Base-by-base conservation (phyloP, 2,113 vertebrate genomes). In the Agelaius phoeniceus region DNA sequence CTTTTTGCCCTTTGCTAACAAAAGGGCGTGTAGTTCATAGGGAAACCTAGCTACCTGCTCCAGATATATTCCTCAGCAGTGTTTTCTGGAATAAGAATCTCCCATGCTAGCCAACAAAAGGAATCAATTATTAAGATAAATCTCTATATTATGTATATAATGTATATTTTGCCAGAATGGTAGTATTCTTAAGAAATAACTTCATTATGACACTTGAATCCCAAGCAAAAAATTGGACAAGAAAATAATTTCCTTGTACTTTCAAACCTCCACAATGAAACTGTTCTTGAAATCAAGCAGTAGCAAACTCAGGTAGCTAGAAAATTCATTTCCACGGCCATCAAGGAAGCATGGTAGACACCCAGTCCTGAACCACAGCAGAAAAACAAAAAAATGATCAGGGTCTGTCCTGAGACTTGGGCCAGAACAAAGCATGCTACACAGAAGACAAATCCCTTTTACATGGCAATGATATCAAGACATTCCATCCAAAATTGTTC, bases 1-100 rank as follows among this genome's bases (percentile, higher is more conserved):
- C 37, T 44, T 28, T 0, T 0, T 59, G 10, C 1, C 6, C 1
- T 75, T 39, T 67, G 15, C 21, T 52, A n/a, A 26, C 10, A 57
- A 74, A 59, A 82, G 6, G 9, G 7, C 39, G 44, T 33, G 37
- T 7, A 39, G 10, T 13, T 51, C 31, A 13, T 0, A 2, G 4
- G 33, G 24, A 67, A 58, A 74, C 23, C 3, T 3, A 48, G 10
- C 28, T 67, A 46, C 19, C 44, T 52, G 27, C 28, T 39, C 22
- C 33, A 68, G 31, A 14, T 43, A 12, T 21, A 16, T 26, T 58
- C 30, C 24, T 26, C 52, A 37, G 17, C 15, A 83, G 9, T 37
- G 23, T 54, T 76, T 58, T 58, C 41, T 35, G 51, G 30, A 84
- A n/a, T 12, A 63, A 84, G 43, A 39, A 54, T 58, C 44, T 69